Evolutionary conservation across 2,113 vertebrate species (phyloP), one percentile per base, ranked within the genome.

Genomic region (Myiagra hebetior): DNA sequence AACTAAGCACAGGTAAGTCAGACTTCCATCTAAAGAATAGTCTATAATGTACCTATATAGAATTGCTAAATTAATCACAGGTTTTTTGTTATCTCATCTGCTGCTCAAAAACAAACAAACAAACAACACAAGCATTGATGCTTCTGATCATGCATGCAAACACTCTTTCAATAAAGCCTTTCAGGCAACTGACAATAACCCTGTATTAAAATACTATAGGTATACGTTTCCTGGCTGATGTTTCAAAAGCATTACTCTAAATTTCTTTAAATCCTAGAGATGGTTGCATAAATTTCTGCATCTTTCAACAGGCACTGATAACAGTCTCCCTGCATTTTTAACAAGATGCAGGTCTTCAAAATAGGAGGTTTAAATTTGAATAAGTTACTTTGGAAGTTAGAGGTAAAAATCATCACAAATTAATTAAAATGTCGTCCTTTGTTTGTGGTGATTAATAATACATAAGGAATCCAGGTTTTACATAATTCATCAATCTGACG

Each of bases 401-500:
- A 97, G 69, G 93, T 96, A 93, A 97, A 98, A 98, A 96, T 93
- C 60, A 97, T 91, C 96, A 97, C 94, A 97, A 97, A 98, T 97
- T 98, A 98, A 98, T 98, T 98, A 98, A 97, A 97, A 98, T 13
- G 53, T 97, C 95, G 91, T 98, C 69, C 91, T 98, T 98, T 98
- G 96, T 96, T 98, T 97, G 69, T 68, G 72, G 87, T 98, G 97
- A 98, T 98, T 98, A 98, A 98, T 98, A 98, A 98, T 96, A 96
- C 96, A 97, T 95, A 92, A 93, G 81, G 76, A 98, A 98, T 96
- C 57, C 64, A 89, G 35, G 60, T 97, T 98, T 98, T 98, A 96
- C 98, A 98, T 98, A 98, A 98, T 98, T 98, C 92, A 98, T 98
- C 97, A 98, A 94, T 80, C 93, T 98, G 97, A 98, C 74, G 55